Evolutionary conservation across 23 tunicate genomes (phyloP).

Genomic region (Clavelina lepadiformis): DNA sequence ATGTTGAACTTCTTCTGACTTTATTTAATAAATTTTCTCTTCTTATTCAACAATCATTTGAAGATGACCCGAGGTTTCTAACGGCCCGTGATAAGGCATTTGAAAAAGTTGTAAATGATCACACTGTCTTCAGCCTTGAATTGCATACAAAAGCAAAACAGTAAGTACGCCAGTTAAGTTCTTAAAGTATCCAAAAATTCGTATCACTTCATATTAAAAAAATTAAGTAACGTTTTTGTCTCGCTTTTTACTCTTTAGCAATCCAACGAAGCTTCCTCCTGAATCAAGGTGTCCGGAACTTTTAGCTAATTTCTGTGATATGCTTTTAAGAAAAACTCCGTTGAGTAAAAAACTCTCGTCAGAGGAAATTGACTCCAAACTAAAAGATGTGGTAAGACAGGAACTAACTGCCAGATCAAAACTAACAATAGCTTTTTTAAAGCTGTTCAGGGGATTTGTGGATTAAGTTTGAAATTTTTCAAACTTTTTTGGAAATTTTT

Average conservation of each 20-base stretch:
- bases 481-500: too few relatives aligned
- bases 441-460: too few relatives aligned
- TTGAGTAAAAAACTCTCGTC: conserved; percentile 62
- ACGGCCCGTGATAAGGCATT: conserved; percentile 88
- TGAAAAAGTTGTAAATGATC: conserved; percentile 75
- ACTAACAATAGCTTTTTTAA: too few relatives aligned
- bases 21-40: conserved; percentile 48
- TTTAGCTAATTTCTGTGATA: conserved; percentile 85
- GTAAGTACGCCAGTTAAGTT: too few relatives aligned
- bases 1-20: conserved; percentile 55
- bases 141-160: conserved; percentile 51
- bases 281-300: conserved; percentile 93
- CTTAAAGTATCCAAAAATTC: too few relatives aligned
- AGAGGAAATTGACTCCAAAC: conserved; percentile 66
- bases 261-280: conserved; percentile 71
- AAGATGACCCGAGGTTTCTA: conserved; percentile 65
- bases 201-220: background rate
- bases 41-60: conserved; percentile 49
- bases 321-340: conserved; percentile 79
- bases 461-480: too few relatives aligned
- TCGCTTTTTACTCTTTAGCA: conserved; percentile 2
- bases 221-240: background rate
- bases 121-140: conserved; percentile 55
- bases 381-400: conserved; percentile 65
- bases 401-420: too few relatives aligned